Base-by-base conservation (phyloP, 1,140 invertebrate genomes). In the Bombus haemorrhoidalis region DNA sequence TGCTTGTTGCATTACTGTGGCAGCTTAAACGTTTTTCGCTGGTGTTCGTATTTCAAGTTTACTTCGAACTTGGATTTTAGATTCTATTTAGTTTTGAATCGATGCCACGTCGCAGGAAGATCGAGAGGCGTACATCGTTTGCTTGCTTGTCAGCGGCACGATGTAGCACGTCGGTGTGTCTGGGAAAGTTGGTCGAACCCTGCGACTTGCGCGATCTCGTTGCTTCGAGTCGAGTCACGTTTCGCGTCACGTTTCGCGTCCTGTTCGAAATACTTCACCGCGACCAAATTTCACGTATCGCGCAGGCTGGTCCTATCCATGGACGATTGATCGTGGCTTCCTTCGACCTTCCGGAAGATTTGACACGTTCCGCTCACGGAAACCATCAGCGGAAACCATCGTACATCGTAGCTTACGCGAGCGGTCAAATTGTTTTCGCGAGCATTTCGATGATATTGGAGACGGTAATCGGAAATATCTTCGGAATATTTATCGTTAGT, bases 171-270 rank as follows among this genome's bases (percentile, higher is more conserved):
- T 57, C 59, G 25, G 8, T 41, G 15, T 59, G 47, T 66, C 28
- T 53, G 2, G 28, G 25, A 41, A 68, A 76, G 66, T 85, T 89
- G 75, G 83, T 85, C 73, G 86, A 62, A 53, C 12, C 12, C 28
- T n/a, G 28, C 4, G 1, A n/a, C 12, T 62, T n/a, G 59, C 28
- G 59, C 13, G 64, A 80, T 88, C 83, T 64, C 28, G 37, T n/a
- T 9, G 25, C 32, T 81, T 41, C 71, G 39, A 88, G 71, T 80
- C 64, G 28, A 81, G 82, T 85, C 87, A 85, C 87, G 82, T 88
- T 32, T 41, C 39, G 12, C 32, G 57, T 68, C n/a, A 85, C 86
- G 82, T 88, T 32, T n/a, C 34, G 8, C 32, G 57, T 68, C 34
- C 75, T 32, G 47, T 59, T 41, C 53, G 34, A 66, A 22, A 83